Percentiles rank a stretch among this genome's conserved stretches.
phyloP scores from a whole-genome alignment of 2,113 vertebrate genomes.

The Shinisaurus crocodilurus region DNA sequence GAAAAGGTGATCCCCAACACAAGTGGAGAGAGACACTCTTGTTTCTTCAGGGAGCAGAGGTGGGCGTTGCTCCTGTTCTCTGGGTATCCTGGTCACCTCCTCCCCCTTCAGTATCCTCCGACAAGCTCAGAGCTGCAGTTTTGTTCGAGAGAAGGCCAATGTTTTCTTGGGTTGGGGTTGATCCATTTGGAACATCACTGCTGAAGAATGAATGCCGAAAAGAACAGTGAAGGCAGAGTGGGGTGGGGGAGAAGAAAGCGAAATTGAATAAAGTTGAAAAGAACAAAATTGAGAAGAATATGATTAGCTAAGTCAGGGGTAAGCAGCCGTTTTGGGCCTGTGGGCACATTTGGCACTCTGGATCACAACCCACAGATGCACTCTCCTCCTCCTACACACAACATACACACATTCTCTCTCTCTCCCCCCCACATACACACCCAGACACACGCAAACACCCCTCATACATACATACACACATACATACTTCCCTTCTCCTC shows the following conservation, averaged over 20 bases:
- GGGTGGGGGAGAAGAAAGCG: neutral
- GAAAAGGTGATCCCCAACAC: slow-evolving; percentile 40
- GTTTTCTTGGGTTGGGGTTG: slow-evolving; percentile 86
- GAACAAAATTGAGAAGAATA: neutral
- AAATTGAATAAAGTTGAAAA: neutral
- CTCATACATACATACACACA: too few relatives aligned
- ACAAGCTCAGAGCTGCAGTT: slow-evolving; percentile 86
- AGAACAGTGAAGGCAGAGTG: neutral
- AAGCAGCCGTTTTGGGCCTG: too few relatives aligned
- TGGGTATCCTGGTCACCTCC: slow-evolving; percentile 85
- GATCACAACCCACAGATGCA: too few relatives aligned
- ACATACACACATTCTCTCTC: too few relatives aligned
- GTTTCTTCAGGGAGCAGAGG: slow-evolving; percentile 81
- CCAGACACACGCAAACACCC: too few relatives aligned
- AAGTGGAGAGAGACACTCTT: slow-evolving; percentile 44
- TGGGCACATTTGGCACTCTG: too few relatives aligned
- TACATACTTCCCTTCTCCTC: too few relatives aligned
- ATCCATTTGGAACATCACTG: slow-evolving; percentile 94
- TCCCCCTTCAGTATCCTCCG: slow-evolving; percentile 83
- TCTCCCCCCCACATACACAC: too few relatives aligned
- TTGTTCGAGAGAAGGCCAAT: slow-evolving; percentile 90
- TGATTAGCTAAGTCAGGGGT: too few relatives aligned
- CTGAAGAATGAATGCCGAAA: slow-evolving; percentile 23
- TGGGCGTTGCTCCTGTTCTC: slow-evolving; percentile 84
- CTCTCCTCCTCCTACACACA: too few relatives aligned